Conservation (phyloP, 2,797 vertebrate species). For the Myotis pilosus region DNA sequence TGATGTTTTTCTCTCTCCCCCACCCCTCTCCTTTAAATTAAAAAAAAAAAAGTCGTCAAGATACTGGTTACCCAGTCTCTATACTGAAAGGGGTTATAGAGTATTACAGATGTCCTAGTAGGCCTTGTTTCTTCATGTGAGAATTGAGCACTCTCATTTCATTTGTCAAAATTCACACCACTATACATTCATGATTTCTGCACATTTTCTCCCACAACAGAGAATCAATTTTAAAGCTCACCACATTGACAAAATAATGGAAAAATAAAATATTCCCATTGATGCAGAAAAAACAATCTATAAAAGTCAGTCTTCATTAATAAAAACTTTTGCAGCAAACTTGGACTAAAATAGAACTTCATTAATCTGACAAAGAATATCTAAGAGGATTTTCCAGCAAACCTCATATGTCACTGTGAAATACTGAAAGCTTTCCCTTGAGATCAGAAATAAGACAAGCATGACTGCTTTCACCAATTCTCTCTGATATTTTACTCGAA, state of each 20-base stretch:
- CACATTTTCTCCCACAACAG: background rate
- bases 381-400: background rate
- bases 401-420: slow-evolving; percentile 24
- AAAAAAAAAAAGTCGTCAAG: background rate
- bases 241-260: slow-evolving; percentile 36
- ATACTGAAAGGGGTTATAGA: accelerated
- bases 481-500: slow-evolving; percentile 28
- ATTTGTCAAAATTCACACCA: background rate
- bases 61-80: background rate
- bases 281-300: slow-evolving; percentile 42
- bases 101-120: background rate
- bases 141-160: background rate
- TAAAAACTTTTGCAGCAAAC: slow-evolving; percentile 38
- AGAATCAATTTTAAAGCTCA: slow-evolving; percentile 12
- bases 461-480: background rate
- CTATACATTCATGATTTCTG: background rate
- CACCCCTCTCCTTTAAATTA: too few species aligned
- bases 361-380: slow-evolving; percentile 31
- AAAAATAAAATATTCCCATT: slow-evolving; percentile 52
- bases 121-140: background rate
- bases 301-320: slow-evolving; percentile 41
- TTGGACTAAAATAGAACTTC: slow-evolving; percentile 46
- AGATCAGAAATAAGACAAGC: slow-evolving; percentile 17
- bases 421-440: background rate
- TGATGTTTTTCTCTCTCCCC: too few species aligned